A percentile compares a stretch with the other conserved stretches of the same genome.
Evolutionary conservation across 2,888 invertebrate species (phyloP).

Genomic region (Hoplodrina blanda): DNA sequence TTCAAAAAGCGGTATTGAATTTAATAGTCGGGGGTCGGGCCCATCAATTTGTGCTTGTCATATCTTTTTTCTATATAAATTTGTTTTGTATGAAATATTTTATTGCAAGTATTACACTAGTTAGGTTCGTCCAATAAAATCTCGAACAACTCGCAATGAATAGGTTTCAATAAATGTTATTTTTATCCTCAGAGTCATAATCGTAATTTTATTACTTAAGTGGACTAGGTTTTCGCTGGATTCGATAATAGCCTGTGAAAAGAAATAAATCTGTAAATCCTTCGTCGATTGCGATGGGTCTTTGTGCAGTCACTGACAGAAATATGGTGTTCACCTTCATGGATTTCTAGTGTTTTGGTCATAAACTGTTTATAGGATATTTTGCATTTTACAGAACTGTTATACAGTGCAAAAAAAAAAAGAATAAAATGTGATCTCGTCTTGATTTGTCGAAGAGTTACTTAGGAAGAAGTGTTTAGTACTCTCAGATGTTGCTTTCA

Average conservation of each 20-base stretch:
- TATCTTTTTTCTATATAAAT: conserved; percentile 57
- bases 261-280: conserved; percentile 27
- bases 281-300: not conserved
- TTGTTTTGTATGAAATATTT: conserved; percentile 67
- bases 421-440: too few species aligned
- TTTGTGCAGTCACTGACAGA: not conserved
- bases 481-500: too few species aligned
- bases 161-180: conserved; percentile 61
- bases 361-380: not conserved
- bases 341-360: not conserved
- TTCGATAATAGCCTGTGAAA: conserved; percentile 16
- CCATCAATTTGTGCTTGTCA: conserved; percentile 48
- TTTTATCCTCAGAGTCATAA: conserved; percentile 57
- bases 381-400: not conserved
- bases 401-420: too few species aligned
- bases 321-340: not conserved
- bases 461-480: too few species aligned
- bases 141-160: conserved; percentile 42
- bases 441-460: too few species aligned
- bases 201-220: conserved; percentile 60
- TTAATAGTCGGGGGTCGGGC: conserved; percentile 65
- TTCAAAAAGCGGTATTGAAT: conserved; percentile 69
- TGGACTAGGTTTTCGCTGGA: conserved; percentile 26
- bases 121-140: conserved; percentile 53
- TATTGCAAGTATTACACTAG: conserved; percentile 60